These are phyloP conservation scores for Cheracebus regulus DNA, from an alignment of 2,797 vertebrate genomes.

Conservation along the genomic window DNA sequence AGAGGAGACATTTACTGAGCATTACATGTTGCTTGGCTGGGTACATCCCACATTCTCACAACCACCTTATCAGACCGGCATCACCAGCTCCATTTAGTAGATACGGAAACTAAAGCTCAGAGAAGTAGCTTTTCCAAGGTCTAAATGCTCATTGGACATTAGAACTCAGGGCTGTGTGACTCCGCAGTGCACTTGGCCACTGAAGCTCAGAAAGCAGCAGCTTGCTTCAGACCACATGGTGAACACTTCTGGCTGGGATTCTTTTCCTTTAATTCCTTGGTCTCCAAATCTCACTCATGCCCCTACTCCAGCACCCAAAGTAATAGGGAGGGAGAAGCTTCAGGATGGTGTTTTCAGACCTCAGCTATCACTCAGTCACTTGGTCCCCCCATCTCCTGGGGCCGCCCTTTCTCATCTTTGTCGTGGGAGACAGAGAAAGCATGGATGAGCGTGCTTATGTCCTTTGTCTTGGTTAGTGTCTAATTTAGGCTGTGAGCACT, in stretches of 20 bases:
- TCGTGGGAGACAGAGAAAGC: not conserved
- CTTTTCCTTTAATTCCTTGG: not conserved
- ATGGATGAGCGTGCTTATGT: fast-evolving
- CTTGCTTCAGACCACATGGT: fast-evolving
- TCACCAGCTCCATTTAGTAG: not conserved
- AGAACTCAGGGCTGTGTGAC: not conserved
- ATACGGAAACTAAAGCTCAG: not conserved
- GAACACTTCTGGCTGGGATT: not conserved
- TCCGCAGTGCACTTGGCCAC: not conserved
- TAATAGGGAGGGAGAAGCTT: too few relatives aligned
- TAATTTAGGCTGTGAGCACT: not conserved
- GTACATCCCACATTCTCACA: not conserved
- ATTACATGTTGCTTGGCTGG: fast-evolving
- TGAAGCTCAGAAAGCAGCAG: not conserved
- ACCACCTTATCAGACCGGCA: not conserved
- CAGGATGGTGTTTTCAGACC: not conserved
- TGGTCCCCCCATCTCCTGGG: not conserved
- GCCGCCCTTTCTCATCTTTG: not conserved
- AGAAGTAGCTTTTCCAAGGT: not conserved
- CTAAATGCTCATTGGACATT: not conserved
- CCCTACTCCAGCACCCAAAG: not conserved
- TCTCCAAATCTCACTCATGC: not conserved
- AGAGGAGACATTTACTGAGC: not conserved
- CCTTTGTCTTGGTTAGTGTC: not conserved
- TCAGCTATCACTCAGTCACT: not conserved